Evolutionary conservation across 2,113 vertebrate genomes (phyloP).

Genomic region (Oreamnos americanus): DNA sequence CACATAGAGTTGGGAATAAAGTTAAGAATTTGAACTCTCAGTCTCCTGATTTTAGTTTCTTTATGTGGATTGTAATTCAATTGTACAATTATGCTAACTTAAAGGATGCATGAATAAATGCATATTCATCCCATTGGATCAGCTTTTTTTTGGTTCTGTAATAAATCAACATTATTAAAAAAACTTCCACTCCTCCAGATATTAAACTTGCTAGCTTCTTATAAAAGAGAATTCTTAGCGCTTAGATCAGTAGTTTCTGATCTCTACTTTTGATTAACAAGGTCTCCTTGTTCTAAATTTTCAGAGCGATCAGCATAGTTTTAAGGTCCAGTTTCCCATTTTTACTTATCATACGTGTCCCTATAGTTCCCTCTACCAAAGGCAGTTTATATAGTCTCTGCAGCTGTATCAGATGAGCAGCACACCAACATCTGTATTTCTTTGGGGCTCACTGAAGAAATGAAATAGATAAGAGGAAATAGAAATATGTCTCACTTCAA

Average conservation of each 20-base stretch:
- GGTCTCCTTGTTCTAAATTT: neutral
- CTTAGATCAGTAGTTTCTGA: neutral
- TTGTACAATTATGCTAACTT: neutral
- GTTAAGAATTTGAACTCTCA: neutral
- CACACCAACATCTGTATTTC: neutral
- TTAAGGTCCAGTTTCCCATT: neutral
- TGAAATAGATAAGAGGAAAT: neutral
- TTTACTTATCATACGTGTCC: neutral
- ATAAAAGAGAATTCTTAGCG: neutral
- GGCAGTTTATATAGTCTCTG: neutral
- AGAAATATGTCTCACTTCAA: neutral
- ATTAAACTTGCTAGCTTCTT: neutral
- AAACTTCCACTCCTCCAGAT: neutral
- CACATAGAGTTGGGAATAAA: neutral
- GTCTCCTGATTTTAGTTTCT: neutral
- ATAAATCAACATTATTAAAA: neutral
- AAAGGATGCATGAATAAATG: neutral
- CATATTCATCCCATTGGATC: neutral
- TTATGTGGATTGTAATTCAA: neutral
- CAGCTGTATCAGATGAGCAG: neutral
- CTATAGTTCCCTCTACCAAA: neutral
- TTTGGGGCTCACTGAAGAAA: neutral
- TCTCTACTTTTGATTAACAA: conserved; percentile 8
- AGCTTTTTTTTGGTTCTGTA: neutral
- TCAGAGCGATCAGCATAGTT: neutral